Evolutionary conservation across 2,888 invertebrate genomes (phyloP).

Genomic region (Lasioglossum calceatum): DNA sequence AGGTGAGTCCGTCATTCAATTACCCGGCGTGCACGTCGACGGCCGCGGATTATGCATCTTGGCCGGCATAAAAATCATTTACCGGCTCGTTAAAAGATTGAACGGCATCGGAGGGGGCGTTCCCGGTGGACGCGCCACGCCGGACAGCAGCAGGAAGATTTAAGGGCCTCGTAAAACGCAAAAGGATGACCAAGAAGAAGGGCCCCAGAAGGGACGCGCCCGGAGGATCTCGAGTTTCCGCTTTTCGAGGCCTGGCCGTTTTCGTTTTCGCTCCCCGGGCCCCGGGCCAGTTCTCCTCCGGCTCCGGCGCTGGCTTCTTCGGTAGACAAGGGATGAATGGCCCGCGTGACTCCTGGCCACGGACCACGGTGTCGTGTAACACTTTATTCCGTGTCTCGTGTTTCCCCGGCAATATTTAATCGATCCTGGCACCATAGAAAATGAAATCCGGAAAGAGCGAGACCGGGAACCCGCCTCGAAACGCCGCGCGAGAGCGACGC

Average conservation of each 20-base stretch:
- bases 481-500: not conserved
- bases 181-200: constrained; percentile 4
- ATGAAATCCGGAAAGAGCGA: constrained; percentile 28
- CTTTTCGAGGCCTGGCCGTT: constrained; percentile 67
- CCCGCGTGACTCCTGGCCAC: constrained; percentile 45
- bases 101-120: constrained; percentile 22
- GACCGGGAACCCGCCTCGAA: not conserved
- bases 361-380: constrained; percentile 78
- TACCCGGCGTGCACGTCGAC: constrained; percentile 5
- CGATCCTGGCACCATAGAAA: constrained; percentile 64
- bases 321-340: constrained; percentile 41
- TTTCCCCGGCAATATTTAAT: constrained; percentile 76
- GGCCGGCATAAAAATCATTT: constrained; percentile 33
- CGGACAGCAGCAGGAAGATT: constrained; percentile 19
- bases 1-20: constrained; percentile 24
- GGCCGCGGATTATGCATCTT: constrained; percentile 21
- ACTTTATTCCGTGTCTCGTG: constrained; percentile 80
- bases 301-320: constrained; percentile 47
- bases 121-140: constrained; percentile 5
- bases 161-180: constrained; percentile 35
- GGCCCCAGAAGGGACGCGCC: not conserved
- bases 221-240: constrained; percentile 78
- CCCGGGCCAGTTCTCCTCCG: constrained; percentile 37
- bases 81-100: constrained; percentile 34
- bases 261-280: constrained; percentile 65